Conservation (phyloP, 2,113 vertebrate species). For the Dipodomys ordii region DNA sequence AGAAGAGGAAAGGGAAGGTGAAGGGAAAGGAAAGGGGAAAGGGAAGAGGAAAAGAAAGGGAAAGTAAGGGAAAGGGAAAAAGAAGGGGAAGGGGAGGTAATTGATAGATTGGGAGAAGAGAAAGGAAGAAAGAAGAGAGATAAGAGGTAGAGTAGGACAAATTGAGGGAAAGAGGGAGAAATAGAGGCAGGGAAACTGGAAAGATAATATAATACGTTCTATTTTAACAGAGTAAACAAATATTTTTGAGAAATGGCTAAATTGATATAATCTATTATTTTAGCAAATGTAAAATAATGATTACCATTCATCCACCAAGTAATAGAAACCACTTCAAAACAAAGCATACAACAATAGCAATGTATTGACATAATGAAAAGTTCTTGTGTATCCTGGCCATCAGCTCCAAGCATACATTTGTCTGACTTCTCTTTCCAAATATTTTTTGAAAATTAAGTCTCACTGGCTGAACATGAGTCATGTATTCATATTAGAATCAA, state of each 20-base stretch:
- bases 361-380: background rate
- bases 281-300: background rate
- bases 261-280: background rate
- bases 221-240: background rate
- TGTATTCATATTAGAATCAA: background rate
- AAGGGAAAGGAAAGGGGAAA: accelerated
- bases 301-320: background rate
- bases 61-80: background rate
- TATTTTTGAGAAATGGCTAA: background rate
- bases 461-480: background rate
- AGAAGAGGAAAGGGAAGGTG: too few species aligned
- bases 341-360: background rate
- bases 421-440: background rate
- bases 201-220: accelerated
- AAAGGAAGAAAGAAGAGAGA: too few species aligned
- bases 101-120: background rate
- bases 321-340: background rate
- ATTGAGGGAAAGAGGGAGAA: too few species aligned
- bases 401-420: background rate
- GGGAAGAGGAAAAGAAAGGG: background rate
- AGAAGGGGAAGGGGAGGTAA: background rate
- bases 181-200: too few species aligned
- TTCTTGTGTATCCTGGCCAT: background rate
- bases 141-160: too few species aligned
- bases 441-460: background rate